phyloP scores from a whole-genome alignment of 1,140 invertebrate species.

The Magallana ariakensis region DNA sequence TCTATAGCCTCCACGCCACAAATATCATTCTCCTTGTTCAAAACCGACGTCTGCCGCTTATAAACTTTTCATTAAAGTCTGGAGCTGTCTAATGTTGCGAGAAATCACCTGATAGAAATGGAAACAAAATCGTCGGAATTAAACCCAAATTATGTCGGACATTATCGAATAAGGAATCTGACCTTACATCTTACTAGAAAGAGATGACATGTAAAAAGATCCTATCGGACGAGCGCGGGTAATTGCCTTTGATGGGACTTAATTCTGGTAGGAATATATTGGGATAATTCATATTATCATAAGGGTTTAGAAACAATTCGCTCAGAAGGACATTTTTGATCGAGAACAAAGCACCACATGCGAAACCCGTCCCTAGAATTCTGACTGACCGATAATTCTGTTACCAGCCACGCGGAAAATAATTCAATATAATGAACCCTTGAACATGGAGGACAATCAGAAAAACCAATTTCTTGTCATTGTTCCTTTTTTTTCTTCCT shows the following conservation, averaged over 20 bases:
- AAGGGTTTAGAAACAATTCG: not conserved
- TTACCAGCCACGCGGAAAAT: not conserved
- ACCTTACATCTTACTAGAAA: conserved; percentile 6
- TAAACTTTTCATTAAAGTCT: not conserved
- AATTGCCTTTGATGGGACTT: conserved; percentile 3
- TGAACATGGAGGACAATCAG: not conserved
- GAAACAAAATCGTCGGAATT: conserved; percentile 14
- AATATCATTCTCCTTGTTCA: not conserved
- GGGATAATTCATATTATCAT: conserved; percentile 16
- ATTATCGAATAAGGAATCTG: conserved; percentile 26
- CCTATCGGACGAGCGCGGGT: not conserved
- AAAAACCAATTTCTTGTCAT: not conserved
- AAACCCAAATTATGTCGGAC: not conserved
- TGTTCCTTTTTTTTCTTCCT: not conserved
- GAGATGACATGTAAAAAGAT: conserved; percentile 3
- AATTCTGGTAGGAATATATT: not conserved
- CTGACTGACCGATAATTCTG: not conserved
- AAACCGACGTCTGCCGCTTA: not conserved
- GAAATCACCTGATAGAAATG: conserved; percentile 21
- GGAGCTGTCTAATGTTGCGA: not conserved
- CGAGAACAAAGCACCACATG: conserved; percentile 10
- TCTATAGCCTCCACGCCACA: not conserved
- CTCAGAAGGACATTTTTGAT: not conserved
- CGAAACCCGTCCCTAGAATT: not conserved
- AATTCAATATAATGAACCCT: conserved; percentile 15